Evolutionary conservation across 2,888 invertebrate genomes (phyloP), one percentile per base, ranked within the genome.

Genomic region (Sympetrum striolatum): DNA sequence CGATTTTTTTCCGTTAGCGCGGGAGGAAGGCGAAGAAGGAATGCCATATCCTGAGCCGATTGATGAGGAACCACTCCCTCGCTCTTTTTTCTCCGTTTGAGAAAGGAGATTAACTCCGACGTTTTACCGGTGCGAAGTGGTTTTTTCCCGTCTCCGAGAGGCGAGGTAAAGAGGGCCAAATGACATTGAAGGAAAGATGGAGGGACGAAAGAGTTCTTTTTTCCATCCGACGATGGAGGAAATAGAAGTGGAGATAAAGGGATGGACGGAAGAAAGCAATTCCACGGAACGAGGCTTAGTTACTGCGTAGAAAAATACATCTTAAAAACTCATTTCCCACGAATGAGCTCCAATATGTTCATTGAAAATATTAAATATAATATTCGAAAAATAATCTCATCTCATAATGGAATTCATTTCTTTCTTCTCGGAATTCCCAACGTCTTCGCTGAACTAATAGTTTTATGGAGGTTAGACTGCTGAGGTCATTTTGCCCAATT

Each of bases 1-100:
- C 10, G 44, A 44, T 73, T 64, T 86, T 86, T 82, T 82, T 31
- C 31, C 3, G n/a, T n/a, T 44, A 60, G 60, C 22, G 58, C 53
- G 58, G 22, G 58, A 82, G 82, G 58, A 35, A 35, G 58, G 58
- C 35, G 60, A 53, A 82, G 86, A 86, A 60, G 60, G 60, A 86
- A 60, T 86, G 58, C 86, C 37, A 86, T 86, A 86, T 86, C 86
- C 86, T 86, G 86, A 60, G 86, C 86, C 86, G 37, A 86, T 60
- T 86, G 86, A 86, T 86, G 86, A 86, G 58, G 58, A 53, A 44
- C 82, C 35, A 35, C 5, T 73, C 35, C 31, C 35, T 22, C 18
- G 15, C 18, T 31, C 14, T n/a, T 53, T n/a, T 25, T 12, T 44
- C 53, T 15, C 3, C 35, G 60, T 60, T 37, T 15, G 37, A 12